phyloP scores from a whole-genome alignment of 2,888 invertebrate species.

The Ellobium chinense region DNA sequence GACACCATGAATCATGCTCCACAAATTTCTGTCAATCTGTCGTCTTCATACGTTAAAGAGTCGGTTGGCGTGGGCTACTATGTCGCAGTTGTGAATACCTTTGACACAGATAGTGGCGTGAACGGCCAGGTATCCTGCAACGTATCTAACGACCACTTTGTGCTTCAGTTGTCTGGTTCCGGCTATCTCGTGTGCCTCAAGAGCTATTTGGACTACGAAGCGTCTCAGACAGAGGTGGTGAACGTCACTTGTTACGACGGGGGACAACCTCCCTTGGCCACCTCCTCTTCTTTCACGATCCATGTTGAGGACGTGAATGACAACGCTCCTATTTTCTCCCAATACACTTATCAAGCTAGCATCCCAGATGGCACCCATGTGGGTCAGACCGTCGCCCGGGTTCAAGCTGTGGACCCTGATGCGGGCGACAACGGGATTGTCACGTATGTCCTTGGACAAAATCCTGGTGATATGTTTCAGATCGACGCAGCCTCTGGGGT shows the following conservation, averaged over 20 bases:
- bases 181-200: constrained; percentile 54
- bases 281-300: constrained; percentile 51
- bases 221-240: constrained; percentile 48
- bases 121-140: constrained; percentile 68
- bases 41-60: constrained; percentile 81
- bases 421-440: constrained; percentile 55
- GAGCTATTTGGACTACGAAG: constrained; percentile 57
- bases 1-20: constrained; percentile 90
- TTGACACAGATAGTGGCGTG: constrained; percentile 63
- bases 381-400: constrained; percentile 50
- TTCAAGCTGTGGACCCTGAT: constrained; percentile 60
- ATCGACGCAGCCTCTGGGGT: constrained; percentile 56
- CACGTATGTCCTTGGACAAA: constrained; percentile 49
- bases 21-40: constrained; percentile 89
- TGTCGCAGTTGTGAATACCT: constrained; percentile 94
- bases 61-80: constrained; percentile 92
- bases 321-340: constrained; percentile 54
- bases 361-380: constrained; percentile 52
- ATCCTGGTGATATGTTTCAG: constrained; percentile 49
- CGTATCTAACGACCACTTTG: constrained; percentile 62
- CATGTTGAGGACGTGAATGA: constrained; percentile 57
- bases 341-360: constrained; percentile 42
- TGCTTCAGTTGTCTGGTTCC: constrained; percentile 55
- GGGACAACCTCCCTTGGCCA: constrained; percentile 51
- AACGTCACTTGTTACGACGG: constrained; percentile 56